Conservation (phyloP, 2,113 vertebrate species). For the Microcebus jonahi region DNA sequence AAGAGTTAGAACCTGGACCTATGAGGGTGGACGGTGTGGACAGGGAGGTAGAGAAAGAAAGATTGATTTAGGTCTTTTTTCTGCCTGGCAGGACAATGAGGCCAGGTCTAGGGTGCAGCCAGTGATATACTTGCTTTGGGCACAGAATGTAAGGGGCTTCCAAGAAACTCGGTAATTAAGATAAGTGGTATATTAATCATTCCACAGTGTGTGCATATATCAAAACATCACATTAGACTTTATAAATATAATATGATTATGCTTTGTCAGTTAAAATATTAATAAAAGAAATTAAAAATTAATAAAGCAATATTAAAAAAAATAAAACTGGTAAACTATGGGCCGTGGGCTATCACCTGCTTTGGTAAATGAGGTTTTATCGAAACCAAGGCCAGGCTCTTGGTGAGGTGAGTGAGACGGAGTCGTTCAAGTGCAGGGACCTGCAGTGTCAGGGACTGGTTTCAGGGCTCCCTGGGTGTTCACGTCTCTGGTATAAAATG, state of each 20-base stretch:
- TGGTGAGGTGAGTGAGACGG: neutral
- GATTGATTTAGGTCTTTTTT: neutral
- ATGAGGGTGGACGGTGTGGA: accelerated
- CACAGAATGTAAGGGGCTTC: neutral
- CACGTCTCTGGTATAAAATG: neutral
- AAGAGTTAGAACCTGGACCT: neutral
- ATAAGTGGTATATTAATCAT: neutral
- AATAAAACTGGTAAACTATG: neutral
- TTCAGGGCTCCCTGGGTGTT: neutral
- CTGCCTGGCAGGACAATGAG: neutral
- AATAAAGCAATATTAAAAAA: neutral
- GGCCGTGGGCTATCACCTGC: neutral
- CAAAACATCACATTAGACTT: neutral
- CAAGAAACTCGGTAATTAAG: neutral
- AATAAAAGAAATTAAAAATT: neutral
- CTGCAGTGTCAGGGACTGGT: neutral
- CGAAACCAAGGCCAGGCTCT: neutral
- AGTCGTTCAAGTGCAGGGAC: neutral
- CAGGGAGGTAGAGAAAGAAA: accelerated
- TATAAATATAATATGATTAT: neutral
- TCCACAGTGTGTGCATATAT: neutral
- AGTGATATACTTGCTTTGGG: neutral
- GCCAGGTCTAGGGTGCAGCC: neutral
- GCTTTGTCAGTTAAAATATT: neutral
- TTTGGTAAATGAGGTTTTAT: neutral